These are phyloP conservation scores for Malaclemys terrapin DNA, from an alignment of 2,113 vertebrate species.

Conservation along the genomic window DNA sequence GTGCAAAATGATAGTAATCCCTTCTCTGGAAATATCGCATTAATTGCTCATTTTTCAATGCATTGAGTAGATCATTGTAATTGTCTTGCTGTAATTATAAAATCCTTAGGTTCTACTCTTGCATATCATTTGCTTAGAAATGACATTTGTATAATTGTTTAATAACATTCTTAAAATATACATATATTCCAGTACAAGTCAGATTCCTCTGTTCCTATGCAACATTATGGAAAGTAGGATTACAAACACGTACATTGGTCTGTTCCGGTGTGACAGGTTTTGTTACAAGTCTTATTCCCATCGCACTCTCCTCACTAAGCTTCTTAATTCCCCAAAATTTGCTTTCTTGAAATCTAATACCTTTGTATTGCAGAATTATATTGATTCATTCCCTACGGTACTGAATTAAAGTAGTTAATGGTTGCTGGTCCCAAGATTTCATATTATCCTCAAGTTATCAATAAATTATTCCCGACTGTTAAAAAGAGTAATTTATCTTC, in stretches of 20 bases:
- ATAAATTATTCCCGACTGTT: background rate
- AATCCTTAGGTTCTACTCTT: background rate
- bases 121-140: background rate
- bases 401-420: background rate
- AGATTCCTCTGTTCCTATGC: background rate
- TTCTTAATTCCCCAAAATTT: background rate
- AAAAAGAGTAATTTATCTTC: background rate
- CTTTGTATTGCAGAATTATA: background rate
- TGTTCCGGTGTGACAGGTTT: background rate
- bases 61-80: background rate
- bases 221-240: background rate
- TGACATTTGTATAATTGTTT: background rate
- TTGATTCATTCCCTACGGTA: background rate
- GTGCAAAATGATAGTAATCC: background rate
- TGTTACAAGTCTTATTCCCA: background rate
- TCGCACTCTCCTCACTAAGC: background rate
- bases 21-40: background rate
- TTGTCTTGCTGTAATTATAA: background rate
- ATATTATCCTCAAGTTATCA: background rate
- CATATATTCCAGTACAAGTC: background rate
- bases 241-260: background rate
- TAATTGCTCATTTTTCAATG: background rate
- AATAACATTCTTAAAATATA: background rate
- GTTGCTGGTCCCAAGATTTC: background rate
- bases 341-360: background rate